Base-by-base conservation (phyloP, 2,888 invertebrate genomes). In the Eumerus sabulonum region DNA sequence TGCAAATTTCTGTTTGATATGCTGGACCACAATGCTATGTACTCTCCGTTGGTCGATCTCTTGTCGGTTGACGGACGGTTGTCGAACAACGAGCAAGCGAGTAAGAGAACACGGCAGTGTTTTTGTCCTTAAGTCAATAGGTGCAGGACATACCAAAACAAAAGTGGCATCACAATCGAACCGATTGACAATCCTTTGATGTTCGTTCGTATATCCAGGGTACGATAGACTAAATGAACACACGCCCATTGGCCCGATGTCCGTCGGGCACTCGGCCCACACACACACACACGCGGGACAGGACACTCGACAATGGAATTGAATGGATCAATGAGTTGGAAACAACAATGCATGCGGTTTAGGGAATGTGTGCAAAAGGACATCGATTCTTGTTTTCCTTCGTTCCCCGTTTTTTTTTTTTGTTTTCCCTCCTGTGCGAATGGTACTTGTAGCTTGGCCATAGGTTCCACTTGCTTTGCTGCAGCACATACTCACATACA, bases 1-100 rank as follows among this genome's bases (percentile, higher is more conserved):
- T 79, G 74, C 79, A 79, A 79, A 79, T 79, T 79, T 70, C 64
- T 79, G 63, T 79, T 79, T 79, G 79, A 79, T 74, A 64, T 79
- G 64, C 56, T 64, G 64, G 56, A 74, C 79, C 79, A 79, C 79
- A 74, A 36, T 35, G 45, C 48, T 74, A 68, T 79, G 50, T 79
- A 74, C 79, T 45, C 45, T 56, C 53, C 50, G 35, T 70, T 47
- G 79, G 68, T 79, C 51, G 47, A 35, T 36, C 50, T 18, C 27
- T 27, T 27, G 27, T 4, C 27, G 27, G 27, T 27, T 27, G 27
- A 4, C 27, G 27, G 7, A 27, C 27, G 7, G 7, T n/a, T n/a
- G n/a, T n/a, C 27, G 27, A 27, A 7, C 27, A 27, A 27, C 27
- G 27, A 27, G 27, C 27, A 27, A 27, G 27, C 27, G 27, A 27